A percentile compares a stretch with the other conserved stretches of the same genome.
These are phyloP conservation scores for Odocoileus virginianus DNA, from an alignment of 2,113 vertebrate species.

Conservation along the genomic window DNA sequence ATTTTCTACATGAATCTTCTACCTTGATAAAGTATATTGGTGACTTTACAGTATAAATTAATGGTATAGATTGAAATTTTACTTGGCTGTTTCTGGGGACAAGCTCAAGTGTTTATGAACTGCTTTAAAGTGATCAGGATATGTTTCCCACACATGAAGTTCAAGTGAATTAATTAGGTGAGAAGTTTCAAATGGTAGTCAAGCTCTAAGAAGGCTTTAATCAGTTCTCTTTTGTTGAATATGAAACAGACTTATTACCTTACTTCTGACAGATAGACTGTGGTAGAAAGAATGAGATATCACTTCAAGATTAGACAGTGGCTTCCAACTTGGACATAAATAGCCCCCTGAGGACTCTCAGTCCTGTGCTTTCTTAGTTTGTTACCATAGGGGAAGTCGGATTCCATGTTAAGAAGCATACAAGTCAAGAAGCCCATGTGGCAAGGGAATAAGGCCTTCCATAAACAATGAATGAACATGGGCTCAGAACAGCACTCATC, in stretches of 20 bases:
- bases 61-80: background rate
- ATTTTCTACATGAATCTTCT: background rate
- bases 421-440: background rate
- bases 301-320: background rate
- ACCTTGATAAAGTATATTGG: background rate
- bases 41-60: background rate
- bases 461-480: background rate
- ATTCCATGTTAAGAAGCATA: background rate
- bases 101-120: background rate
- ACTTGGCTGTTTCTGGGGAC: background rate
- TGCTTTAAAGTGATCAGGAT: background rate
- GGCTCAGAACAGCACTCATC: background rate
- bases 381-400: background rate
- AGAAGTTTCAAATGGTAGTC: too few relatives aligned
- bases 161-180: background rate
- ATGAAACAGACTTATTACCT: background rate
- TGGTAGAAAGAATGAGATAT: background rate
- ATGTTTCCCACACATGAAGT: background rate
- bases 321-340: background rate
- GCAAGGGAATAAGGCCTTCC: background rate
- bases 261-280: background rate
- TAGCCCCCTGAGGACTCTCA: background rate
- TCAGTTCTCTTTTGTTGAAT: background rate
- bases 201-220: rapidly evolving
- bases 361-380: background rate